A percentile compares a stretch with the other conserved stretches of the same genome.
These are phyloP conservation scores for Vespertilio murinus DNA, from an alignment of 2,797 vertebrate species.

Conservation along the genomic window DNA sequence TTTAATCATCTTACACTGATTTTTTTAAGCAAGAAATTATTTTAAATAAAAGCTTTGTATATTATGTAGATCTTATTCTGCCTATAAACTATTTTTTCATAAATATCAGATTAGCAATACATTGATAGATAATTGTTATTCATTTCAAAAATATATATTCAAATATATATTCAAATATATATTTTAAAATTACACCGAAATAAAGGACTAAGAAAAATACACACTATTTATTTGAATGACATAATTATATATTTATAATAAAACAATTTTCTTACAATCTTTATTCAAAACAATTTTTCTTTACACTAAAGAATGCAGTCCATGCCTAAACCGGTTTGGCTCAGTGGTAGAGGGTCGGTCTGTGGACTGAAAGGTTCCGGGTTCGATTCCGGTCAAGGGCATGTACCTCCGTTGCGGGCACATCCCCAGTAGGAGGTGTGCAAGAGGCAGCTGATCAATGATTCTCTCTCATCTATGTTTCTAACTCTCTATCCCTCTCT, in stretches of 20 bases:
- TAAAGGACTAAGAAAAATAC: neutral
- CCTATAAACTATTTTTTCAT: neutral
- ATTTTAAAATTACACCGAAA: neutral
- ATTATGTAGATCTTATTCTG: neutral
- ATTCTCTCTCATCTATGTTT: too few relatives aligned
- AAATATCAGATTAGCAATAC: neutral
- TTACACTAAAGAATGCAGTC: neutral
- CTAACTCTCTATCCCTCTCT: too few relatives aligned
- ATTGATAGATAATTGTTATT: neutral
- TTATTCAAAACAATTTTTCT: neutral
- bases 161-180: neutral
- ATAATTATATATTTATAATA: neutral
- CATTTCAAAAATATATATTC: neutral
- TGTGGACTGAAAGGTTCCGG: too few relatives aligned
- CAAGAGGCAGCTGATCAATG: too few relatives aligned
- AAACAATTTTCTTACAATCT: neutral
- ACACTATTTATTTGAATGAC: neutral
- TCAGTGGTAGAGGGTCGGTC: too few relatives aligned
- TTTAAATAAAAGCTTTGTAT: neutral
- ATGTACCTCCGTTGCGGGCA: too few relatives aligned
- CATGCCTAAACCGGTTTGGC: too few relatives aligned
- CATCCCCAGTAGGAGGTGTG: too few relatives aligned
- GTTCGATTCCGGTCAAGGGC: too few relatives aligned
- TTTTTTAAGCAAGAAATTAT: constrained; percentile 10
- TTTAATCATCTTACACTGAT: neutral